Percentiles rank a stretch among this genome's conserved stretches.
Conservation (phyloP, 2,888 invertebrate genomes). For the Lasioglossum malachurum region DNA sequence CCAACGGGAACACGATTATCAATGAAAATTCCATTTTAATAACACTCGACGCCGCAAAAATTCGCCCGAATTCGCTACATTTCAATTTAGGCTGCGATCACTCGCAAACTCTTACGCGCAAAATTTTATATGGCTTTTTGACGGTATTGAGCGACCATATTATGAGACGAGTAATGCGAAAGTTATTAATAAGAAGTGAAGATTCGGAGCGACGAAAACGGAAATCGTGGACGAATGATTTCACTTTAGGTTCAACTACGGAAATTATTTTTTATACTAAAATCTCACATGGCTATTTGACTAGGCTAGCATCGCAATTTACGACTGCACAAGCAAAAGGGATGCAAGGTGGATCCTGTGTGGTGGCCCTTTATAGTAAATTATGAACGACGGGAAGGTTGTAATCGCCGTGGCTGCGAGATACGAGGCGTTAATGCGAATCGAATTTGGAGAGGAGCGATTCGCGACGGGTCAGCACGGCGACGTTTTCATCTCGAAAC, state of each 20-base stretch:
- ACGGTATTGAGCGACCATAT: not conserved
- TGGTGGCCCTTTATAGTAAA: not conserved
- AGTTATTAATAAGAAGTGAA: too few relatives aligned
- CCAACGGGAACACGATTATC: slow-evolving; percentile 47
- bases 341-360: too few relatives aligned
- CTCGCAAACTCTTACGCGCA: not conserved
- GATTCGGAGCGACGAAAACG: too few relatives aligned
- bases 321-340: too few relatives aligned
- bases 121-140: not conserved
- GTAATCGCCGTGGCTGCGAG: not conserved
- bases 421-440: not conserved
- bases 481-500: not conserved
- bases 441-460: not conserved
- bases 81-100: not conserved
- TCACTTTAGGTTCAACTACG: too few relatives aligned
- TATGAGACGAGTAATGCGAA: too few relatives aligned
- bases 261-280: too few relatives aligned
- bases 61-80: not conserved
- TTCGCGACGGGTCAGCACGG: not conserved
- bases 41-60: not conserved
- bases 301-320: too few relatives aligned
- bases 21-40: slow-evolving; percentile 52
- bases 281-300: too few relatives aligned
- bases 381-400: not conserved
- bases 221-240: too few relatives aligned